These are phyloP conservation scores for Gobius niger DNA, from an alignment of 2,113 vertebrate genomes.

Conservation along the genomic window DNA sequence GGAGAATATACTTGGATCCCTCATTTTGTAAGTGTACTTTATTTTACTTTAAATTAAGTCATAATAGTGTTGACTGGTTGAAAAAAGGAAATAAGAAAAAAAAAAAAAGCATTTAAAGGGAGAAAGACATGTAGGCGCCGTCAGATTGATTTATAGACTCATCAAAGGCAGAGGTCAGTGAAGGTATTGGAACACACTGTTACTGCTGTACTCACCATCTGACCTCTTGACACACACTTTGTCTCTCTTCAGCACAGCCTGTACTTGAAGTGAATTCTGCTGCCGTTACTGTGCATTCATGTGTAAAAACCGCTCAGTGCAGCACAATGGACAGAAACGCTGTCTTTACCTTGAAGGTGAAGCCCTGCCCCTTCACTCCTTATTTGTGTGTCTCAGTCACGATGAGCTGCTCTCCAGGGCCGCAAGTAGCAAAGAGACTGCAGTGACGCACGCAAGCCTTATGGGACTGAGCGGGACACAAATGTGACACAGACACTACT, in stretches of 20 bases:
- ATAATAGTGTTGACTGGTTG: background rate
- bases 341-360: conserved; percentile 45
- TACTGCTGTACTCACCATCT: conserved; percentile 18
- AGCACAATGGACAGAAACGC: conserved; percentile 16
- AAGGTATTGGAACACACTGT: conserved; percentile 20
- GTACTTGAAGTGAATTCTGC: conserved; percentile 25
- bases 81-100: background rate
- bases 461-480: conserved; percentile 25
- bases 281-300: conserved; percentile 13
- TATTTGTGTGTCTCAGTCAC: conserved; percentile 27
- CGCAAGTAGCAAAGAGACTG: conserved; percentile 17
- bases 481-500: conserved; percentile 5
- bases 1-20: too few species aligned
- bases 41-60: background rate
- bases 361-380: background rate
- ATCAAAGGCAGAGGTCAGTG: conserved; percentile 20
- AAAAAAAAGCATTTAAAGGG: conserved; percentile 6
- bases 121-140: background rate
- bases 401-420: conserved; percentile 32
- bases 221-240: conserved; percentile 21
- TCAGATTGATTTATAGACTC: conserved; percentile 3
- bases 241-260: conserved; percentile 31
- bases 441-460: conserved; percentile 41
- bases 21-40: too few species aligned
- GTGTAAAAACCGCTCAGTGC: conserved; percentile 4